Evolutionary conservation across 2,113 vertebrate genomes (phyloP).

Genomic region (Dryoscopus gambensis): DNA sequence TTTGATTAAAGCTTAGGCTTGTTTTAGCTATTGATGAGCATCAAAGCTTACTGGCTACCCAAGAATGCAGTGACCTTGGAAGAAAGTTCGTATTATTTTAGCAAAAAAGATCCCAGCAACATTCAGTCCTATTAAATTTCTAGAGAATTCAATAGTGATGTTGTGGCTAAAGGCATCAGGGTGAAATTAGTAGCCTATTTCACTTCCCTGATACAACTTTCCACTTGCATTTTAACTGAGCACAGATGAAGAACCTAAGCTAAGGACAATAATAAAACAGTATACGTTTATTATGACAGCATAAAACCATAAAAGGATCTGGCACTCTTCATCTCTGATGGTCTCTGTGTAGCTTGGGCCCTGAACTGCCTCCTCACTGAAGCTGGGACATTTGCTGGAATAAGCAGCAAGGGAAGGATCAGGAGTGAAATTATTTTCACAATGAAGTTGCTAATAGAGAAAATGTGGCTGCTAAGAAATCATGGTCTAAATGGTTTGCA

Average conservation of each 20-base stretch:
- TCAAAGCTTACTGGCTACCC: neutral
- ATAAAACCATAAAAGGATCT: neutral
- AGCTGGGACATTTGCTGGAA: neutral
- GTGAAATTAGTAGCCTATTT: neutral
- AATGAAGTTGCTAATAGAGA: neutral
- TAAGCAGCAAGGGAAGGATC: neutral
- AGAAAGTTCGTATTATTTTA: neutral
- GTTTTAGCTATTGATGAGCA: neutral
- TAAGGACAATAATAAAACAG: neutral
- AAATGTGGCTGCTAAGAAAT: neutral
- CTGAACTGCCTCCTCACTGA: neutral
- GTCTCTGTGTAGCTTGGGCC: neutral
- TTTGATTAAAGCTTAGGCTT: slow-evolving; percentile 19
- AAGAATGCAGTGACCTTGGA: neutral
- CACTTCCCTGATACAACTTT: neutral
- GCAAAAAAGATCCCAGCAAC: neutral
- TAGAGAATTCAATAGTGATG: neutral
- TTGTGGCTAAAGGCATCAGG: neutral
- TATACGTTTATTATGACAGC: neutral
- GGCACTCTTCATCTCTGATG: neutral
- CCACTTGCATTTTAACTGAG: neutral
- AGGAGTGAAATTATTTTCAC: neutral
- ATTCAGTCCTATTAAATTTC: neutral
- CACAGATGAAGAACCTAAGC: neutral
- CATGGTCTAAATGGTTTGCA: neutral